Evolutionary conservation across 2,797 vertebrate genomes (phyloP), one percentile per base, ranked within the genome.

Genomic region (Platyrinchus mystaceus): DNA sequence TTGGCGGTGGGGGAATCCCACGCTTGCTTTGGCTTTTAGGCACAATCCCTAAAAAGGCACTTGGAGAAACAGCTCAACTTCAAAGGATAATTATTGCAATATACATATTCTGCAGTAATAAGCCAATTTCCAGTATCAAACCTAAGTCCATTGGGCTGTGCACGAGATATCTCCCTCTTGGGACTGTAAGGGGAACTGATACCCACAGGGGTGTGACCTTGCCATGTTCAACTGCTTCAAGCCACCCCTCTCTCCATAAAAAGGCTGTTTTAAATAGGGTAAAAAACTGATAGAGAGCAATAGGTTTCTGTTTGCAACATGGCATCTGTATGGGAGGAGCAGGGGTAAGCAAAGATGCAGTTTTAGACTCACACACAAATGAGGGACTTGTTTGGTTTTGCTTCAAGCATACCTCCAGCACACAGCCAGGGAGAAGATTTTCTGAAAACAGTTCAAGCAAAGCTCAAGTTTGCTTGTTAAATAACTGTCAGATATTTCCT

Each of bases 11-110:
- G 92, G 91, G 49, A 94, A 93, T 93, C 87, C 91, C 89, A 59
- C 2, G 1, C 77, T 88, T 46, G 27, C 70, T 91, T 53, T 67
- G 74, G 67, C 68, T 93, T 87, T 88, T 59, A 90, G 91, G 62
- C 52, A 73, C 23, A 37, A 47, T 47, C 46, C 80, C 34, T 63
- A 37, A 73, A 89, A 91, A 84, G 73, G 5, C 10, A n/a, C 63
- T 56, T 59, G 24, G 39, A 78, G 47, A 88, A 88, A 79, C 41
- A 6, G 30, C 56, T 73, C 77, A 60, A 16, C 80, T 94, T 85
- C 71, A 34, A 73, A 78, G 52, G 22, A 62, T 37, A 89, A 73
- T 80, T 56, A 56, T 10, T 53, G 41, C 41, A 84, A 56, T 4
- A 50, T 12, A 28, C 2, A 2, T 46, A 78, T 55, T 44, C 55